Base-by-base conservation (phyloP, 2,113 vertebrate genomes). In the Mobula birostris region DNA sequence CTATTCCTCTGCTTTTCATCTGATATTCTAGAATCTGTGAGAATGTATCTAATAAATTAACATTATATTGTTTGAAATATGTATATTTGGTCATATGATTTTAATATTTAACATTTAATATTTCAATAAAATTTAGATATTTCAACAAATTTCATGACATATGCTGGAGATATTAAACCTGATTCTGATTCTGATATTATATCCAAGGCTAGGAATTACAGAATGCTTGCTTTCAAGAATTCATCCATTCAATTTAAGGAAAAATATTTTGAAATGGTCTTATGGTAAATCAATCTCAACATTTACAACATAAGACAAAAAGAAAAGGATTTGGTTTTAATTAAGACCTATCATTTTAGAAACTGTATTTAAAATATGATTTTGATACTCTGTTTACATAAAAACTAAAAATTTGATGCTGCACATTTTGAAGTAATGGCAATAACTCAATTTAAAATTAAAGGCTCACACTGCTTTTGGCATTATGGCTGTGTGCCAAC, bases 401-500 rank as follows among this genome's bases (percentile, higher is more conserved):
- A 32, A 90, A 15, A 68, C 61, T 21, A 5, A 68, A 90, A 68
- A 68, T 90, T 29, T 68, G 48, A 21, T 93, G 90, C 32, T 40
- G 5, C 66, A 70, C 21, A 48, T 93, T 66, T 40, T 27, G 68
- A 24, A 68, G 19, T 74, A 36, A 14, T 74, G 68, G 70, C 36
- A 72, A 74, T 93, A 48, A 70, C 32, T 19, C 68, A 93, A 72
- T 74, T 19, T 48, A 93, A 72, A 93, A 74, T 93, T 93, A 93
- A 93, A 93, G 94, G 77, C 94, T 94, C 93, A 94, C 91, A 93
- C 1, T 74, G 68, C 68, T 74, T 19, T 8, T 93, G 40, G 48
- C 61, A 68, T 19, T 66, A 90, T 32, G 29, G 61, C 27, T 90
- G 85, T 90, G 29, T 90, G 85, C 85, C 85, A 66, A 90, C 85